Base-by-base conservation (phyloP, 2,797 vertebrate genomes). In the Crocodylus rhombifer region DNA sequence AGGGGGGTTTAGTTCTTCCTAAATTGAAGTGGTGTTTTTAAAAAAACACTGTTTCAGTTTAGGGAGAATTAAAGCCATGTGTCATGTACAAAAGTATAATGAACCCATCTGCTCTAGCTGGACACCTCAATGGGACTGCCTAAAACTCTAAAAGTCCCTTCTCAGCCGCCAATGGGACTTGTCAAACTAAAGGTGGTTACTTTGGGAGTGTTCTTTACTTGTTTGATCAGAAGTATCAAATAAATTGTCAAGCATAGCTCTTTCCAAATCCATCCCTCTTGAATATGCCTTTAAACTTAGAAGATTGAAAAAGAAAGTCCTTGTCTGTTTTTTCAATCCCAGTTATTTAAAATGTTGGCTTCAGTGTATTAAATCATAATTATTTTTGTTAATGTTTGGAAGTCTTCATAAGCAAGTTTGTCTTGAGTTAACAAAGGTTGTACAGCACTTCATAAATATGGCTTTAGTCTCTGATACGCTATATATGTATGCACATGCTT, bases 161-260 rank as follows among this genome's bases (percentile, higher is more conserved):
- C 81, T 83, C 2, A 2, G 60, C 79, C 23, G 93, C 92, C 28
- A 57, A 83, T 79, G 30, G 86, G 63, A 84, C 86, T 86, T 96
- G 95, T 92, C 91, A 95, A 95, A 94, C 95, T 95, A 71, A 85
- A 94, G 93, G 90, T 51, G 65, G 77, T 42, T 75, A 93, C 84
- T 92, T 65, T 1, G 71, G 79, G 80, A 88, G 88, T 71, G 71
- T 13, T 91, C 58, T 13, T 60, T 60, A 60, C 58, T 60, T 21
- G 20, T 51, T 51, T 60, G 58, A 60, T 60, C 58, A 60, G 15
- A 60, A 60, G 42, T 51, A 51, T 51, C 10, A 51, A 51, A 51
- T 51, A 51, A 51, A 51, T 51, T 51, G 42, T 51, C 42, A 51
- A 10, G 42, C 42, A 51, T 51, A 51, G 42, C 42, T 10, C 42